Conservation (phyloP, 2,888 invertebrate species). For the Drosophila robusta region DNA sequence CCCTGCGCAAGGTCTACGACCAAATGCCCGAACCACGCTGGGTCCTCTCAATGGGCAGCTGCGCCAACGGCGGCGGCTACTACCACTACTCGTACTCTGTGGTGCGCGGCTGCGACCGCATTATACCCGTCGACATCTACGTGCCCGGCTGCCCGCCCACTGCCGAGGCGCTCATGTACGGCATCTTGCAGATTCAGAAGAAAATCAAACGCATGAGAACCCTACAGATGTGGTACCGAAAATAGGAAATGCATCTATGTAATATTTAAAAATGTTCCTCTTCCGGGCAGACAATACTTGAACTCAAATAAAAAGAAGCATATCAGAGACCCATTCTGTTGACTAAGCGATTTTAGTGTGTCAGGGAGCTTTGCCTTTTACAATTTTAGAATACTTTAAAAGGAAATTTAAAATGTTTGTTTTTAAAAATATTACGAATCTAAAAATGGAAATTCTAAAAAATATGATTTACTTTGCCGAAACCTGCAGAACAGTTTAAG, state of each 20-base stretch:
- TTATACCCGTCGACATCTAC: constrained; percentile 99
- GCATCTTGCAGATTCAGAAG: constrained; percentile 97
- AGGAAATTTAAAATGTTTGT: no score
- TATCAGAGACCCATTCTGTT: no score
- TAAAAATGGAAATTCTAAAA: no score
- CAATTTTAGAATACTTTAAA: no score
- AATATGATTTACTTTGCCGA: no score
- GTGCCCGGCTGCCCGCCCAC: constrained; percentile 99
- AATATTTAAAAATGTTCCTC: no score
- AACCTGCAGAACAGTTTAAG: no score
- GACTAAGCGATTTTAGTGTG: no score
- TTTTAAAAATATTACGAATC: no score
- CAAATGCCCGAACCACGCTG: constrained; percentile 99
- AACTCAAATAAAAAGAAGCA: no score
- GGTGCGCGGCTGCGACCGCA: constrained; percentile 98
- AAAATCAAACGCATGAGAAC: constrained; percentile 97
- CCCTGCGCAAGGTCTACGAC: constrained; percentile 97
- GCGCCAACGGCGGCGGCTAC: constrained; percentile 99
- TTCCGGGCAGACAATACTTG: no score
- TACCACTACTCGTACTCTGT: constrained; percentile 99
- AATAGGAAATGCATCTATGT: constrained; percentile 72
- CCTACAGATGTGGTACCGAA: constrained; percentile 97
- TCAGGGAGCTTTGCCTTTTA: no score
- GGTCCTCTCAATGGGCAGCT: constrained; percentile 99
- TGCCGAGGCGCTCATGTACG: constrained; percentile 98